Evolutionary conservation across 2,113 vertebrate species (phyloP), one percentile per base, ranked within the genome.

Genomic region (Glaucomys volans): DNA sequence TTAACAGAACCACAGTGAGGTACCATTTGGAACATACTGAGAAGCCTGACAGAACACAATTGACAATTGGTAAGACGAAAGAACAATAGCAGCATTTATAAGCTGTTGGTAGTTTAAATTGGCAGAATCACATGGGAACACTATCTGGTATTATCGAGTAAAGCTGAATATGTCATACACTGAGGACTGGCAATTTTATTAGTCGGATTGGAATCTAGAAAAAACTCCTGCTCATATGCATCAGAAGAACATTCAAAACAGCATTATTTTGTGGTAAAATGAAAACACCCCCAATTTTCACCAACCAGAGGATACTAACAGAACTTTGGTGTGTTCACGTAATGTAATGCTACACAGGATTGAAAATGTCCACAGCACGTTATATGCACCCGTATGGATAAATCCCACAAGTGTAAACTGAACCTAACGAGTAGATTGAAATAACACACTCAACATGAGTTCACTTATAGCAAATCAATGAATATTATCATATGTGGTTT

Each of bases 1-100:
- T 77, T 62, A 66, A 35, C 62, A 79, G 91, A 76, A 64, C 57
- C 76, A 44, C 69, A 83, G 11, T 62, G 59, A 96, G 4, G 28
- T 72, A n/a, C 30, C 18, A 72, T 20, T n/a, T 75, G 62, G 76
- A 77, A 94, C 82, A 79, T 40, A 71, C 42, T 77, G 30, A 77
- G 76, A 69, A 75, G 11, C 16, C 44, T 77, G n/a, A 79, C n/a
- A 50, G 54, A 16, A 77, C 18, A 10, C 35, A 62, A 44, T 42
- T 50, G 54, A 62, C 26, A n/a, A n/a, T 18, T 69, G 66, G 12
- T 11, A 74, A 81, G 57, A 47, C 4, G 37, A 32, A 71, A 54
- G 67, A 42, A 67, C 67, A 69, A 11, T 37, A 54, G 47, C 32
- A 35, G 32, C 54, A 6, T 37, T 85, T 35, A 32, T 10, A 57